These are phyloP conservation scores for Elaeidobius kamerunicus DNA, from an alignment of 2,888 invertebrate genomes.

Conservation along the genomic window DNA sequence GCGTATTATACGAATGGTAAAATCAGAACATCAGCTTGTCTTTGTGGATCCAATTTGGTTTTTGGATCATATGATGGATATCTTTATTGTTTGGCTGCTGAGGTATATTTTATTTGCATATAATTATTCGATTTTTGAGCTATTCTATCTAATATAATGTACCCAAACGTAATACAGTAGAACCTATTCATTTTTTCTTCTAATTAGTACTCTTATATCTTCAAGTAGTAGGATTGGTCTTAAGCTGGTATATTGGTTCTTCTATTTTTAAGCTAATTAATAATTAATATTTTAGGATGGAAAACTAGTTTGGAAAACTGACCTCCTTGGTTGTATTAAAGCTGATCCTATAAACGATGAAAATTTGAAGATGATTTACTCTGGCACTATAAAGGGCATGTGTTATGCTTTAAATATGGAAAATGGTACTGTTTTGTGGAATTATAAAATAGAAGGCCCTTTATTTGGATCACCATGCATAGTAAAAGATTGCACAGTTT, in stretches of 20 bases:
- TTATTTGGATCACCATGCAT: constrained; percentile 64
- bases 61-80: constrained; percentile 71
- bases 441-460: constrained; percentile 56
- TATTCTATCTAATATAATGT: too few species aligned
- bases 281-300: constrained; percentile 57
- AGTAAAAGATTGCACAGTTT: constrained; percentile 44
- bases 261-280: too few species aligned
- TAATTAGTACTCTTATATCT: too few species aligned
- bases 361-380: constrained; percentile 48
- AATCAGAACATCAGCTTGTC: constrained; percentile 62
- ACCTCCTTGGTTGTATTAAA: constrained; percentile 51
- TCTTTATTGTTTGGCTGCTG: constrained; percentile 57
- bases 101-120: constrained; percentile 54
- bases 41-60: constrained; percentile 52
- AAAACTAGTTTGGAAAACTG: constrained; percentile 45
- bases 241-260: too few species aligned
- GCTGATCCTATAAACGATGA: constrained; percentile 51
- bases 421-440: constrained; percentile 59
- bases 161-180: too few species aligned
- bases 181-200: too few species aligned
- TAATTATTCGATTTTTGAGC: not conserved
- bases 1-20: constrained; percentile 57
- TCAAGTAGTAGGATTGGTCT: too few species aligned
- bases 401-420: constrained; percentile 51
- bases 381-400: constrained; percentile 60